phyloP scores from a whole-genome alignment of 30 jellyfish, hydroid and myxozoan genomes.

The Nemopilema nomurai region DNA sequence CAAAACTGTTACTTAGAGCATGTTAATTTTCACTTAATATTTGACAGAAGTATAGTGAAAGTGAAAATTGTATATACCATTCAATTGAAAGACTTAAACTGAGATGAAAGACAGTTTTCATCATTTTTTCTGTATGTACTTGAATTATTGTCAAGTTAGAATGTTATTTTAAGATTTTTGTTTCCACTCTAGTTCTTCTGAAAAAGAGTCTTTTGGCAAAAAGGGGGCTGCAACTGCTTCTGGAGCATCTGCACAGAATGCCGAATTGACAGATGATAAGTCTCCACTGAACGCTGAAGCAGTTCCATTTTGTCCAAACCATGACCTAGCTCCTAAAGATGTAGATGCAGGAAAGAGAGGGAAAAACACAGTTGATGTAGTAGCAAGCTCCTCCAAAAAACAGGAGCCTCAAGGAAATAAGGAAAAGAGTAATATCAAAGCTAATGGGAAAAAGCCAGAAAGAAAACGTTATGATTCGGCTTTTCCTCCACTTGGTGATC shows the following conservation, averaged over 20 bases:
- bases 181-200: background rate
- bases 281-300: slow-evolving; percentile 16
- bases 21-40: too few relatives aligned
- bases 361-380: background rate
- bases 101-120: background rate
- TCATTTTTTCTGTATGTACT: background rate
- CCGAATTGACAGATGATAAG: background rate
- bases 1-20: too few relatives aligned
- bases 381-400: background rate
- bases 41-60: too few relatives aligned
- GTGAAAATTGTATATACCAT: background rate
- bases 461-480: slow-evolving; percentile 11
- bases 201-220: background rate
- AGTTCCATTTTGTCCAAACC: background rate
- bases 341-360: background rate
- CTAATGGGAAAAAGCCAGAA: background rate
- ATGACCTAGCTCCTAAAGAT: background rate
- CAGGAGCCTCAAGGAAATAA: background rate
- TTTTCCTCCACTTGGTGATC: background rate
- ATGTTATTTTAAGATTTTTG: background rate
- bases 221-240: background rate
- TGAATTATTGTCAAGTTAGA: too few relatives aligned
- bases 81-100: background rate
- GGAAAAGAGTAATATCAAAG: background rate
- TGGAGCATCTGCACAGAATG: background rate